phyloP scores from a whole-genome alignment of 2,113 vertebrate genomes.

The Pachyramphus minor region DNA sequence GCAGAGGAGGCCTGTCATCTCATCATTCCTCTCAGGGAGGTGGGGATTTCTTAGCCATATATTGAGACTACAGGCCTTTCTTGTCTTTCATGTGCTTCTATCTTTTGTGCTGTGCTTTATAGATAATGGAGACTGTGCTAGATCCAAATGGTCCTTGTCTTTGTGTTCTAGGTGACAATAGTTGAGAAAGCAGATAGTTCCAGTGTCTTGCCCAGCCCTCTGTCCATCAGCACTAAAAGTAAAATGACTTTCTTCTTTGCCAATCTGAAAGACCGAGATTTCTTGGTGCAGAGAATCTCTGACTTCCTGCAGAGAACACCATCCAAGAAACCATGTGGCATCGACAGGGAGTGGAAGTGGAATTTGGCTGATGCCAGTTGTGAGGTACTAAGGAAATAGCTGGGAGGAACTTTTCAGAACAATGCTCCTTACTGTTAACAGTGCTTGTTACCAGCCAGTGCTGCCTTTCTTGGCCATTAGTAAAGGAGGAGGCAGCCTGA shows the following conservation, averaged over 20 bases:
- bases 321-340: constrained; percentile 68
- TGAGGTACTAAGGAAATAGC: constrained; percentile 20
- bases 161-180: constrained; percentile 84
- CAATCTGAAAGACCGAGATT: constrained; percentile 94
- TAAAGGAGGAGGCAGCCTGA: neutral
- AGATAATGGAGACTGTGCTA: neutral
- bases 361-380: constrained; percentile 11
- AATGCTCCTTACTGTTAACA: neutral
- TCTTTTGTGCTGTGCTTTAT: neutral
- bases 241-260: constrained; percentile 98
- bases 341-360: constrained; percentile 47
- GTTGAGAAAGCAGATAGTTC: constrained; percentile 98
- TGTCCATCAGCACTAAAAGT: constrained; percentile 96
- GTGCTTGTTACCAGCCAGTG: neutral
- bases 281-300: constrained; percentile 93
- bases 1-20: constrained; percentile 92
- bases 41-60: constrained; percentile 27
- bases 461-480: neutral
- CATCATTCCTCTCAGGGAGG: constrained; percentile 95
- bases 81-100: neutral
- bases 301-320: constrained; percentile 95
- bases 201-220: constrained; percentile 90
- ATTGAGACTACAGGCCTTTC: neutral
- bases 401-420: neutral
- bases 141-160: neutral